Evolutionary conservation across 2,888 invertebrate species (phyloP).

Genomic region (Campoplex capitator): DNA sequence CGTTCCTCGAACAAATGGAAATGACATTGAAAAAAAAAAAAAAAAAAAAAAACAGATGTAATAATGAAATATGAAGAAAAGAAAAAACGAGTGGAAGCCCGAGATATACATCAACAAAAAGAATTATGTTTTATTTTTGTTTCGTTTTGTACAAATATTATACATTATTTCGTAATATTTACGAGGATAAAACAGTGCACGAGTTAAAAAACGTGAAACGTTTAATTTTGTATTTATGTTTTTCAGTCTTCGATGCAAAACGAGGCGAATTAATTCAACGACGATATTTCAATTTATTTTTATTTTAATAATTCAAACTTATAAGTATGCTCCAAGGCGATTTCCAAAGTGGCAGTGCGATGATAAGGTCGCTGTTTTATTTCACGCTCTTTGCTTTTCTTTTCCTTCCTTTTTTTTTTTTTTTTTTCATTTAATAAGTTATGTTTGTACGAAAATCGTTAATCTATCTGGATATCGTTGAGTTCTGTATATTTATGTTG

Average conservation of each 20-base stretch:
- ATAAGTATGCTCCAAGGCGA: conserved; percentile 70
- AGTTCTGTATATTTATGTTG: conserved; percentile 40
- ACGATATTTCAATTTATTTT: conserved; percentile 11
- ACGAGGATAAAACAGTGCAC: conserved; percentile 74
- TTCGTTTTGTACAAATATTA: conserved; percentile 80
- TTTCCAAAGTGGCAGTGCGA: conserved; percentile 76
- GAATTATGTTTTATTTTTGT: conserved; percentile 74
- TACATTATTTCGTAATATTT: conserved; percentile 76
- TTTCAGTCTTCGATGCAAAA: conserved; percentile 81
- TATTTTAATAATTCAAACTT: conserved; percentile 1
- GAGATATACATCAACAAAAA: conserved; percentile 79
- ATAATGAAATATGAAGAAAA: not conserved
- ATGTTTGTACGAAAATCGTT: conserved; percentile 54
- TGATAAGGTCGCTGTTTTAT: conserved; percentile 67
- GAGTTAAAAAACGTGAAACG: conserved; percentile 76
- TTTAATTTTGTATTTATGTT: conserved; percentile 71
- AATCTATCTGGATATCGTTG: conserved; percentile 44
- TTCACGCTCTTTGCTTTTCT: conserved; percentile 18
- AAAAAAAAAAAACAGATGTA: conserved; percentile 11
- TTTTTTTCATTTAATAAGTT: conserved; percentile 10
- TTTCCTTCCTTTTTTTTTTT: not conserved
- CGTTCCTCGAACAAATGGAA: conserved; percentile 80
- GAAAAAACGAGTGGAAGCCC: not conserved
- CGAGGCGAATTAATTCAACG: conserved; percentile 64
- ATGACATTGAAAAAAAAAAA: conserved; percentile 64